phyloP scores from a whole-genome alignment of 2,888 invertebrate species.

The Digitonthophagus gazella region DNA sequence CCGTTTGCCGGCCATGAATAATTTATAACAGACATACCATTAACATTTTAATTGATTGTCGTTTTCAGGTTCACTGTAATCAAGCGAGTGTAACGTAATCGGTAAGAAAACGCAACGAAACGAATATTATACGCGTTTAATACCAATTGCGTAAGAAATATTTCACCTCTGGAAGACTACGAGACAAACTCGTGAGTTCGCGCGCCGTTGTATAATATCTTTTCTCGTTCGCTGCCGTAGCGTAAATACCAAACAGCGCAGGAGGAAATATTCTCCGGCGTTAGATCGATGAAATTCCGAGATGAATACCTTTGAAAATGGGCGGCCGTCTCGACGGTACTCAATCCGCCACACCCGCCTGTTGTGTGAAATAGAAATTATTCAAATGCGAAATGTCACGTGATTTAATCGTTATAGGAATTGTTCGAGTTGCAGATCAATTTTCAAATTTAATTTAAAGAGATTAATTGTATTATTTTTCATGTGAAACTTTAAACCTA shows the following conservation, averaged over 20 bases:
- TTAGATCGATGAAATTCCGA: not conserved
- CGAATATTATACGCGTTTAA: not conserved
- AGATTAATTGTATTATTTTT: too few relatives aligned
- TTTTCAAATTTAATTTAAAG: too few relatives aligned
- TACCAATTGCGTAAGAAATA: not conserved
- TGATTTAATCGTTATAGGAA: not conserved
- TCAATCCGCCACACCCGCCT: constrained; percentile 4
- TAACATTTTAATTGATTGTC: not conserved
- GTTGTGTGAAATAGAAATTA: constrained; percentile 10
- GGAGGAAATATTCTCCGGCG: constrained; percentile 1
- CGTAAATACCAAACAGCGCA: constrained; percentile 2
- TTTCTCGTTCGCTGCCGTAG: not conserved
- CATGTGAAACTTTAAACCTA: not conserved
- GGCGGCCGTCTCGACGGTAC: not conserved
- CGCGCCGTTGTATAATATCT: not conserved
- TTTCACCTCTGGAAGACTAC: not conserved
- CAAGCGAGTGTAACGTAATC: not conserved
- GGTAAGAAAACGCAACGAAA: not conserved
- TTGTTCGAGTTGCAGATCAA: too few relatives aligned
- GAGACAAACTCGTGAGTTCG: not conserved
- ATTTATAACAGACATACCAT: not conserved
- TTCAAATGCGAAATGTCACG: constrained; percentile 13
- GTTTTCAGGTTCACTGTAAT: not conserved
- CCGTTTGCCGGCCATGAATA: not conserved
- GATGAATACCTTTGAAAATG: not conserved